Percentiles rank a stretch among this genome's conserved stretches.
These are phyloP conservation scores for Nomada lathburiana DNA, from an alignment of 2,888 invertebrate genomes.

Conservation along the genomic window DNA sequence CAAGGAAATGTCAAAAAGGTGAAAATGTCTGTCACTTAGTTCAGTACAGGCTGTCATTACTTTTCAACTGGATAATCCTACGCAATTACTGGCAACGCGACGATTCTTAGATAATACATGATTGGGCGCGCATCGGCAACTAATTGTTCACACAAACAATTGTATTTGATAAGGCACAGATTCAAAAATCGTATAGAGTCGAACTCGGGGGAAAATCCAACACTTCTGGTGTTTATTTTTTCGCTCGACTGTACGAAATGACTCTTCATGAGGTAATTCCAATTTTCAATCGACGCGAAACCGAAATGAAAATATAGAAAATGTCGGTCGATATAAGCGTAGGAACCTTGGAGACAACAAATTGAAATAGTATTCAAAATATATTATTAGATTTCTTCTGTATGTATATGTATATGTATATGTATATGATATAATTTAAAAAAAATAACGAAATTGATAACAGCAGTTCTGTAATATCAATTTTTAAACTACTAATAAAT, in stretches of 20 bases:
- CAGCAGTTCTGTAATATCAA: too few relatives aligned
- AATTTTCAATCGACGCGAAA: too few relatives aligned
- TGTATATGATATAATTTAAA: too few relatives aligned
- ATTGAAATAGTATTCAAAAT: too few relatives aligned
- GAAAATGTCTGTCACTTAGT: constrained; percentile 57
- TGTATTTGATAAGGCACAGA: neutral
- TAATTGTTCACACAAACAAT: neutral
- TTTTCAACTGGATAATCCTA: constrained; percentile 48
- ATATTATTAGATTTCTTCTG: too few relatives aligned
- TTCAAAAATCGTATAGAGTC: too few relatives aligned
- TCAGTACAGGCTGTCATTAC: constrained; percentile 28
- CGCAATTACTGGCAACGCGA: constrained; percentile 16
- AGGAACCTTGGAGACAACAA: too few relatives aligned
- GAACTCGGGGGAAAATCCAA: neutral
- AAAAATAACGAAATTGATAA: too few relatives aligned
- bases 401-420: too few relatives aligned
- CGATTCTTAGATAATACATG: constrained; percentile 6
- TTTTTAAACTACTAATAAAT: too few relatives aligned
- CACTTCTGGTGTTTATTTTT: neutral
- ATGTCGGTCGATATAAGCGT: too few relatives aligned
- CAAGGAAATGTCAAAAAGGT: constrained; percentile 63
- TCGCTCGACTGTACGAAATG: neutral
- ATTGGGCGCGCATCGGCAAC: neutral
- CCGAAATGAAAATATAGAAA: too few relatives aligned
- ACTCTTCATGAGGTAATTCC: neutral